Conservation (phyloP, 92 coral and sea anemone genomes). For the Zoanthus gigantus region DNA sequence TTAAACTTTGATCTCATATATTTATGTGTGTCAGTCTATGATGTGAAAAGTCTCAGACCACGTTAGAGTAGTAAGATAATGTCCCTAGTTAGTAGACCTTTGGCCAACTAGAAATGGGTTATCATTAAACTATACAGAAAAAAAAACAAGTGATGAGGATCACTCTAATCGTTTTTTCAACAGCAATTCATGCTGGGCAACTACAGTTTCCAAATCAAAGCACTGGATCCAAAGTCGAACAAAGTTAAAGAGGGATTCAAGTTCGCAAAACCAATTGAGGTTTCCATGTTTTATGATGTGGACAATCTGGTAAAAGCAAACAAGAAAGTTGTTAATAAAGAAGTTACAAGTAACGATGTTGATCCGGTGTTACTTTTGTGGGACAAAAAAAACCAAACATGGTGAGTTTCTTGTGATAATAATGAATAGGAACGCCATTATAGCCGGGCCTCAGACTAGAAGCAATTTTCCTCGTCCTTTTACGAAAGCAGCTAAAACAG, state of each 20-base stretch:
- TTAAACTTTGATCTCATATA: too few relatives aligned
- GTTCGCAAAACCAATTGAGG: constrained; percentile 88
- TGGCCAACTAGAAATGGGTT: too few relatives aligned
- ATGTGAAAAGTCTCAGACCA: too few relatives aligned
- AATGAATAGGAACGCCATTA: not conserved
- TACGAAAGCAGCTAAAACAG: too few relatives aligned
- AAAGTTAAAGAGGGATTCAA: constrained; percentile 80
- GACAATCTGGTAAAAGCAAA: constrained; percentile 93
- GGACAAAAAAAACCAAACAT: constrained; percentile 87
- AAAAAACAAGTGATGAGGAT: too few relatives aligned
- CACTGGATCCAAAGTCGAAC: constrained; percentile 78
- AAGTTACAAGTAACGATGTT: constrained; percentile 85
- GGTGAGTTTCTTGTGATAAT: constrained; percentile 60
- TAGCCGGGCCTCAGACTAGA: too few relatives aligned
- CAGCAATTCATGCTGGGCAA: constrained; percentile 99
- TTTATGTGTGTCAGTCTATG: too few relatives aligned
- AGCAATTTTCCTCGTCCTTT: too few relatives aligned
- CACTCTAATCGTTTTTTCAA: not conserved
- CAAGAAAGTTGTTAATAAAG: constrained; percentile 86
- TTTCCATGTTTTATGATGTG: constrained; percentile 96
- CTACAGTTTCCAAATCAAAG: constrained; percentile 97
- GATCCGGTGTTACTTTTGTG: constrained; percentile 97
- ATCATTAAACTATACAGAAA: too few relatives aligned
- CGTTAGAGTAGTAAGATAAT: too few relatives aligned
- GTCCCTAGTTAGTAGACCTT: too few relatives aligned